Evolutionary conservation across 30 jellyfish, hydroid and myxozoan genomes (phyloP).

Genomic region (Cassiopea xamachana): DNA sequence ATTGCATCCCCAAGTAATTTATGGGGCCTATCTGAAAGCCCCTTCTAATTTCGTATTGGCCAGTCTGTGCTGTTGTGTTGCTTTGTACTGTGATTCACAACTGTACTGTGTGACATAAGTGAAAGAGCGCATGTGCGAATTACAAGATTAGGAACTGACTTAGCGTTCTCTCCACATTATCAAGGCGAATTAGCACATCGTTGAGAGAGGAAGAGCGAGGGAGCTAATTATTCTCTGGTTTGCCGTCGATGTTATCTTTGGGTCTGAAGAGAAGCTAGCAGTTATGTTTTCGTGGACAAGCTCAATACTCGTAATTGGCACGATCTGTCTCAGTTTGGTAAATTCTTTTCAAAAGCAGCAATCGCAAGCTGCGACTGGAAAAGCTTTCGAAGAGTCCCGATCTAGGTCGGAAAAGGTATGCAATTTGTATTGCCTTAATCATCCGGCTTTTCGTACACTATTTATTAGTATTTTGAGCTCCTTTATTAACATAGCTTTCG

Average conservation of each 20-base stretch:
- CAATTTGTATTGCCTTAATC: background rate
- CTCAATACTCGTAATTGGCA: background rate
- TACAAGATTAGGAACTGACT: slow-evolving; percentile 27
- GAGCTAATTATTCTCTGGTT: slow-evolving; percentile 14
- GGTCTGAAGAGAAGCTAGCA: background rate
- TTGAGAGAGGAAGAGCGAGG: background rate
- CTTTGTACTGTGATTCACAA: background rate
- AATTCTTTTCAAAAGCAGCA: background rate
- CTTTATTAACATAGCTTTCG: no score
- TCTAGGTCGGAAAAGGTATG: background rate
- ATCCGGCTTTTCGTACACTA: background rate
- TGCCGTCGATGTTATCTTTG: background rate
- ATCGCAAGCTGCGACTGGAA: slow-evolving; percentile 2
- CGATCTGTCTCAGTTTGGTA: background rate
- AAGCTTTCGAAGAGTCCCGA: background rate
- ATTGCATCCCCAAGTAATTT: no score
- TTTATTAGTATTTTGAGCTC: no score
- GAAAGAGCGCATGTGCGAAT: slow-evolving; percentile 48
- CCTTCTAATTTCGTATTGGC: background rate
- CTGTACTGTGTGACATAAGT: background rate
- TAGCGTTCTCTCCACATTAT: slow-evolving; percentile 32
- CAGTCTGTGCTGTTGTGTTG: background rate
- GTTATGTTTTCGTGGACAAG: slow-evolving; percentile 10
- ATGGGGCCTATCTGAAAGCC: no score
- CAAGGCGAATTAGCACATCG: slow-evolving; percentile 38